phyloP scores from a whole-genome alignment of 1,140 invertebrate species.

The Lordiphosa stackelbergi region DNA sequence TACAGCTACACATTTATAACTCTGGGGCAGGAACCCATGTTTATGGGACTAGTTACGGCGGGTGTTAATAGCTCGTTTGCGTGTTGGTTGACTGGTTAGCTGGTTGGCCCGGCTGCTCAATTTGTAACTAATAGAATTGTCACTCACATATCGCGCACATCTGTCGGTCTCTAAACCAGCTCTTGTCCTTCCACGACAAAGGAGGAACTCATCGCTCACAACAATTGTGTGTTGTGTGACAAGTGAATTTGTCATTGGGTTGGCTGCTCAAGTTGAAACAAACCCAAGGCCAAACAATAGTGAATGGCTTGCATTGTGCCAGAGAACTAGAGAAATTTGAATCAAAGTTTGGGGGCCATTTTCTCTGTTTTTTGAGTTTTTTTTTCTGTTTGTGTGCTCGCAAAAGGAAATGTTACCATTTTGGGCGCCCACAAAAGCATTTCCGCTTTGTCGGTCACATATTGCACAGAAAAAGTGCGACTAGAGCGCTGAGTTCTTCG shows the following conservation, averaged over 20 bases:
- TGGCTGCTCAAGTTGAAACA: constrained; percentile 58
- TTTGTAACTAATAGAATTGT: constrained; percentile 70
- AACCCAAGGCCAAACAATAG: constrained; percentile 54
- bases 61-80: constrained; percentile 67
- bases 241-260: constrained; percentile 68
- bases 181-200: constrained; percentile 2
- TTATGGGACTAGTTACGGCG: constrained; percentile 46
- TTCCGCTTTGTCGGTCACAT: constrained; percentile 49
- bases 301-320: constrained; percentile 28
- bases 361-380: background rate
- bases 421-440: constrained; percentile 48
- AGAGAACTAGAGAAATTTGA: constrained; percentile 33
- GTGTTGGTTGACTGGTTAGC: constrained; percentile 28
- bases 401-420: constrained; percentile 35
- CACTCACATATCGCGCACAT: constrained; percentile 60
- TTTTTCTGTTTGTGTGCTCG: constrained; percentile 8
- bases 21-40: constrained; percentile 21
- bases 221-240: constrained; percentile 70
- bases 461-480: constrained; percentile 23
- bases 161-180: constrained; percentile 33
- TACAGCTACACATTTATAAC: background rate
- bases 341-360: constrained; percentile 24
- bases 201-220: constrained; percentile 37
- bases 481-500: constrained; percentile 1
- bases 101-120: constrained; percentile 39